Base-by-base conservation (phyloP, 2,888 invertebrate species). In the Leucophenga maculata region DNA sequence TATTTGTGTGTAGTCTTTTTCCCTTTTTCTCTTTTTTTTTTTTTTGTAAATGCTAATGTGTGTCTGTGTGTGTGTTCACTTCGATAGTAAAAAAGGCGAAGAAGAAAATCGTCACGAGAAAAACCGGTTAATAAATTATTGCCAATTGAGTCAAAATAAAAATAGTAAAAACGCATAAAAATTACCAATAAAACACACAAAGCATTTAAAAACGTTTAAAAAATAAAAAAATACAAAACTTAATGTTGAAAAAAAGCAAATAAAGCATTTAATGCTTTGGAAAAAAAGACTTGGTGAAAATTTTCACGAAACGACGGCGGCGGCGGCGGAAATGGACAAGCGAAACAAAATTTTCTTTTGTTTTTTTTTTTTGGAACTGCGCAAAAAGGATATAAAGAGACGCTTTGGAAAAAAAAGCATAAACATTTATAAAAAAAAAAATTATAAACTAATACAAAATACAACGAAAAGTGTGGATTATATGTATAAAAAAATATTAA, bases 111-210 rank as follows among this genome's bases (percentile, higher is more conserved):
- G 81, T 78, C 79, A 82, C 80, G 77, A 78, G 79, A 78, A 83
- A 80, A 86, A 86, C 86, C 86, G 86, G 86, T 86, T 86, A 84
- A 85, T 84, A 85, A 86, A 83, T 84, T 85, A 82, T 82, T 83
- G 82, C 77, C 77, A 83, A 78, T 83, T 80, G 74, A 73, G 71
- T 72, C 69, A 76, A 75, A 69, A 75, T 69, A 69, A 77, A 70
- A 70, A 73, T 68, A 70, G 68, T 20, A 69, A 60, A 65, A 65
- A 55, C 55, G 1, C 8, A 22, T 67, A 26, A 59, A 74, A 69
- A 74, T 76, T 68, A 64, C 31, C 62, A 70, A 74, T 52, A 31
- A 13, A 48, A 64, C 22, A 59, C 44, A 70, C 62, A 65, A 68
- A 31, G 55, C 55, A 67, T 55, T 57, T 18, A 60, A 71, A 31